Percentiles rank a stretch among this genome's conserved stretches.
phyloP scores from a whole-genome alignment of 2,113 vertebrate genomes.

The Nyctibius bracteatus region DNA sequence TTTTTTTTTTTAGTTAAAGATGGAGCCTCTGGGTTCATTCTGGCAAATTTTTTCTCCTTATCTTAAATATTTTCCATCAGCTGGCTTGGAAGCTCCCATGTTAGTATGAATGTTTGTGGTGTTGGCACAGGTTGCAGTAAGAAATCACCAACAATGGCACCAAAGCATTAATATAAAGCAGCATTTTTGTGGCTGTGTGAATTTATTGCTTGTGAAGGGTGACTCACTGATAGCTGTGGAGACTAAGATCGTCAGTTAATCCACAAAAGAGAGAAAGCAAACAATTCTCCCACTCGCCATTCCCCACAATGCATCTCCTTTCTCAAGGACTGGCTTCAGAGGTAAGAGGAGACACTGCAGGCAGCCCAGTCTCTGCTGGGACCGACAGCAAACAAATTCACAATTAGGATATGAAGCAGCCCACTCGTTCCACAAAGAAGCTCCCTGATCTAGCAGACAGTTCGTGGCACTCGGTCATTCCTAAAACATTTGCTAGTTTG shows the following conservation, averaged over 20 bases:
- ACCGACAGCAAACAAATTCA: background rate
- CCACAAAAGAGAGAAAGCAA: background rate
- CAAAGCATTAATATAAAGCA: background rate
- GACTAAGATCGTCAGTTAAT: background rate
- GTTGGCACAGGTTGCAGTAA: background rate
- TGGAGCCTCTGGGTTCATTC: background rate
- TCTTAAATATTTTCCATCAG: background rate
- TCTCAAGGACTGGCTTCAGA: background rate
- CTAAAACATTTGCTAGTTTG: background rate
- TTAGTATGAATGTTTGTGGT: background rate
- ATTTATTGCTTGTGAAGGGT: background rate
- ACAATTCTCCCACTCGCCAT: background rate
- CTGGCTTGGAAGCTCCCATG: background rate
- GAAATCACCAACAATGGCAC: background rate
- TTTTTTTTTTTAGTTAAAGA: background rate
- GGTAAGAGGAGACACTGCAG: background rate
- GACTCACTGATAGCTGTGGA: background rate
- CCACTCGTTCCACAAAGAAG: background rate
- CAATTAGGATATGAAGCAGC: background rate
- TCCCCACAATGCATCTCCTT: background rate
- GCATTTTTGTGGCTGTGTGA: slow-evolving; percentile 13
- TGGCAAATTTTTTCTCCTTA: background rate
- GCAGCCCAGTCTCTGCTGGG: background rate
- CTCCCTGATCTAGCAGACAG: background rate
- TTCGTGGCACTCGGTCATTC: background rate